Percentiles rank a stretch among this genome's conserved stretches.
Conservation (phyloP, 2,888 invertebrate species). For the Protonemura montana region DNA sequence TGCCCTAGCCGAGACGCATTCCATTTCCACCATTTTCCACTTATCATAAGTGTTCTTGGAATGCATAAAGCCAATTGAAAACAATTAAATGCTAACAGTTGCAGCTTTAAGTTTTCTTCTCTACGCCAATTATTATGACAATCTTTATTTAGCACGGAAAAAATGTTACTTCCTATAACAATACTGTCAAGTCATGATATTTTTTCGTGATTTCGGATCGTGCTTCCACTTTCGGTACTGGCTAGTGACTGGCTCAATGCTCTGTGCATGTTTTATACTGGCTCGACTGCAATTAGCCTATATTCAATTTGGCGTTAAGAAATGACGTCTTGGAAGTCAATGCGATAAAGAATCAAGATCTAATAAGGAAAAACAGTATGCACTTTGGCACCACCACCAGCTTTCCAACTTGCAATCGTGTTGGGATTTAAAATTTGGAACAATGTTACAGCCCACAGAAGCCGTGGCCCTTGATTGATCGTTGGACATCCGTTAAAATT, state of each 20-base stretch:
- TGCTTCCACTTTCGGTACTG: not conserved
- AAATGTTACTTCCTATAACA: not conserved
- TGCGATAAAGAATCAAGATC: not conserved
- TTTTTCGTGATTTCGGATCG: not conserved
- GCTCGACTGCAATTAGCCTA: not conserved
- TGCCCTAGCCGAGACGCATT: not conserved
- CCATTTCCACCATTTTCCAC: not conserved
- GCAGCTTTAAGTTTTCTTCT: not conserved
- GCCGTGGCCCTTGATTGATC: not conserved
- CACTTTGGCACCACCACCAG: not conserved
- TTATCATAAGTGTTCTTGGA: not conserved
- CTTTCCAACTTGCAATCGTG: not conserved
- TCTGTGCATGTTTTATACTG: not conserved
- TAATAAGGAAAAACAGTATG: not conserved
- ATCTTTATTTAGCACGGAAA: not conserved
- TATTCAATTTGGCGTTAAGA: not conserved
- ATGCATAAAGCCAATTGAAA: not conserved
- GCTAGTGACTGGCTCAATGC: not conserved
- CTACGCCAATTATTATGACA: not conserved
- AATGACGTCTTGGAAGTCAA: not conserved
- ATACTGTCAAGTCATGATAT: not conserved
- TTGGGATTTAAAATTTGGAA: not conserved
- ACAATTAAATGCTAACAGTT: not conserved
- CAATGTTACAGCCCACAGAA: not conserved
- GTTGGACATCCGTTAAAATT: not conserved